A percentile compares a stretch with the other conserved stretches of the same genome.
Conservation (phyloP, 2,113 vertebrate species). For the Mastomys coucha region DNA sequence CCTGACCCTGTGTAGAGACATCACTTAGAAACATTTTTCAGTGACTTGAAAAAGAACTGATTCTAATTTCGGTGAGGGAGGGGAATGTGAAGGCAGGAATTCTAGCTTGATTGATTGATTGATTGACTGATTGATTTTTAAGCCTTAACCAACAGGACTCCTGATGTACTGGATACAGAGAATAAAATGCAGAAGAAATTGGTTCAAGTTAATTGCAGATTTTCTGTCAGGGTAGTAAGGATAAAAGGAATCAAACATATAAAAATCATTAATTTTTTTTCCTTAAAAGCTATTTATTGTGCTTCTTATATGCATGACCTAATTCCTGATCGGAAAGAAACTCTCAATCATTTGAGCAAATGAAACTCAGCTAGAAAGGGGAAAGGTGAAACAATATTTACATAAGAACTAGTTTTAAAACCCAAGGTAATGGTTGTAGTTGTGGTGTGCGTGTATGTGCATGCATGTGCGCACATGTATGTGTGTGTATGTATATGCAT, state of each 20-base stretch:
- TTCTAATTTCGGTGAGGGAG: not conserved
- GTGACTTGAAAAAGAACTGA: not conserved
- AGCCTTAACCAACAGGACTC: not conserved
- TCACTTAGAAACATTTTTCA: not conserved
- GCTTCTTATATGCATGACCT: not conserved
- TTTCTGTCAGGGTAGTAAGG: not conserved
- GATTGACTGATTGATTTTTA: not conserved
- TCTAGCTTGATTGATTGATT: not conserved
- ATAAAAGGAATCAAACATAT: not conserved
- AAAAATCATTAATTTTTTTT: slow-evolving; percentile 8
- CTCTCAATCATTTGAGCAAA: not conserved
- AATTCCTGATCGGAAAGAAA: not conserved
- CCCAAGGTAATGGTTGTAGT: not conserved
- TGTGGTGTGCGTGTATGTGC: not conserved
- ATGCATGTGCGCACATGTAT: not conserved
- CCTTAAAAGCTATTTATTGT: not conserved
- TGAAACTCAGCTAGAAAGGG: not conserved
- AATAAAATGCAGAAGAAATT: not conserved
- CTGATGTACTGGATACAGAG: not conserved
- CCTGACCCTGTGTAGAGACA: too few relatives aligned
- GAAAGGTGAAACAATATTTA: not conserved
- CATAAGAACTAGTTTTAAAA: not conserved
- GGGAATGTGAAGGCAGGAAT: not conserved
- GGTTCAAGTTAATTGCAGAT: not conserved
- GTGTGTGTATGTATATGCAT: not conserved